These are phyloP conservation scores for Corythornis cristatus DNA, from an alignment of 2,113 vertebrate genomes.

Conservation along the genomic window DNA sequence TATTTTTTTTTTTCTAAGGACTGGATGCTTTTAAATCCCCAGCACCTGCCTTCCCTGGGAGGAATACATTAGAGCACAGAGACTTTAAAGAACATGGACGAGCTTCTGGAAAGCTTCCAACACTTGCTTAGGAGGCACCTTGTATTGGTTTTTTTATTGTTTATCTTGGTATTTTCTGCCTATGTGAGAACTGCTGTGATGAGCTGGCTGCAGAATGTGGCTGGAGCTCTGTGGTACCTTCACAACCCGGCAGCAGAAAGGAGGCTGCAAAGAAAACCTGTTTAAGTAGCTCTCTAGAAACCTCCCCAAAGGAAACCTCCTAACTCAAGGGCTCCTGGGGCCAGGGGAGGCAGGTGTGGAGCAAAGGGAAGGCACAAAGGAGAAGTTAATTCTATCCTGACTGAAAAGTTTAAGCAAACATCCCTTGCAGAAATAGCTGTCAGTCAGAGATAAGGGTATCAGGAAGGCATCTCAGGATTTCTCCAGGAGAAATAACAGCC, in stretches of 20 bases:
- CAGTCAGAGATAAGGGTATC: neutral
- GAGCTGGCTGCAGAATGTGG: neutral
- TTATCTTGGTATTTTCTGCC: neutral
- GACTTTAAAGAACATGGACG: neutral
- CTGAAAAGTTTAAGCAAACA: neutral
- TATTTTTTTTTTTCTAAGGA: neutral
- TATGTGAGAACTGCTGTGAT: neutral
- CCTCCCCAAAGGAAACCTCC: neutral
- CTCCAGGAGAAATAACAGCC: neutral
- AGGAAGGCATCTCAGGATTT: neutral
- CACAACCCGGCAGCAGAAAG: neutral
- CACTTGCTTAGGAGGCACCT: neutral
- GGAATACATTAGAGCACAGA: neutral
- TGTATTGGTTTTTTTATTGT: neutral
- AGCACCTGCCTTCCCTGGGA: neutral
- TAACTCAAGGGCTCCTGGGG: neutral
- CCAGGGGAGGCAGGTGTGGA: neutral
- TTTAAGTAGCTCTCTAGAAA: neutral
- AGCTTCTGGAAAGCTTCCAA: neutral
- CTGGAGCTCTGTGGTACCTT: neutral
- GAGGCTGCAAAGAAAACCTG: neutral
- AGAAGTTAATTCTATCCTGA: neutral
- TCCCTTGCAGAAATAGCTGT: neutral
- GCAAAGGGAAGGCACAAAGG: neutral
- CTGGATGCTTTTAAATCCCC: neutral